phyloP scores from a whole-genome alignment of 2,113 vertebrate genomes.

The Lepisosteus oculatus region DNA sequence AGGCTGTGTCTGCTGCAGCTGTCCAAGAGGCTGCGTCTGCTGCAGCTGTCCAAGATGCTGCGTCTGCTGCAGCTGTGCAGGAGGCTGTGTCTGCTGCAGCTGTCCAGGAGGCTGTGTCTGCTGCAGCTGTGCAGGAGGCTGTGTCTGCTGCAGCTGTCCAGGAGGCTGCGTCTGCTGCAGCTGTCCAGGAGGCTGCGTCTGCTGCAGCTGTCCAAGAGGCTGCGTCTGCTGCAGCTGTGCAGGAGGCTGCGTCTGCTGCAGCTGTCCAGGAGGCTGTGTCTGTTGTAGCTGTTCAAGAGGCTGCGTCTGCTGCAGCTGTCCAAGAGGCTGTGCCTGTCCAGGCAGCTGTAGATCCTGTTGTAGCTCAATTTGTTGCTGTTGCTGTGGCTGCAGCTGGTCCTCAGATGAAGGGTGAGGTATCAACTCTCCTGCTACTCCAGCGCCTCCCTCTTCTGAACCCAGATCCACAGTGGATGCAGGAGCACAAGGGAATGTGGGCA shows the following conservation, averaged over 20 bases:
- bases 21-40: constrained; percentile 23
- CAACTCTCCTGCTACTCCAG: constrained; percentile 24
- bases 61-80: constrained; percentile 29
- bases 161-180: constrained; percentile 25
- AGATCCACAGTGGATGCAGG: constrained; percentile 28
- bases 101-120: neutral
- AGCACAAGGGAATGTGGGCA: too few species aligned
- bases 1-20: constrained; percentile 1
- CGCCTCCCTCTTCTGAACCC: constrained; percentile 32
- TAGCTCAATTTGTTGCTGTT: constrained; percentile 41
- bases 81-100: constrained; percentile 4
- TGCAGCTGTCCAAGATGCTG: constrained; percentile 12
- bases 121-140: constrained; percentile 11
- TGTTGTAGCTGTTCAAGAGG: constrained; percentile 11
- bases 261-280: neutral
- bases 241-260: constrained; percentile 26
- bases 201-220: constrained; percentile 43
- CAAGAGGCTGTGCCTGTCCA: too few species aligned
- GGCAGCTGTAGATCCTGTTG: constrained; percentile 40
- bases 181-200: neutral
- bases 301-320: constrained; percentile 31
- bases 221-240: constrained; percentile 21
- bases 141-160: constrained; percentile 30
- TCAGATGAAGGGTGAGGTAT: constrained; percentile 20
- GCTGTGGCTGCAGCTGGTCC: constrained; percentile 36